phyloP scores from a whole-genome alignment of 2,888 invertebrate genomes.

The Orthonevra nobilis region DNA sequence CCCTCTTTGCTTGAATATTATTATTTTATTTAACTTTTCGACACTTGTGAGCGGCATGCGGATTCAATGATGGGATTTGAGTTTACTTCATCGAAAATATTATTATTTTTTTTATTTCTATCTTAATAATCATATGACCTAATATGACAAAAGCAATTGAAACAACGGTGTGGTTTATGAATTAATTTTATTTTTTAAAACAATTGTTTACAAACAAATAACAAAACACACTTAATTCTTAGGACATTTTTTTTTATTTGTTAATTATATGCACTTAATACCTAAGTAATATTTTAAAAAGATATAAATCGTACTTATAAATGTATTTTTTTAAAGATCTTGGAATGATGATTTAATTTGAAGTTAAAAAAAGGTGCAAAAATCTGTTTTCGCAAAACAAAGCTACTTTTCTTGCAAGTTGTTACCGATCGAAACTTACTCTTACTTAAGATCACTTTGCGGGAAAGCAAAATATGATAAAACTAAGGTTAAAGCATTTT shows the following conservation, averaged over 20 bases:
- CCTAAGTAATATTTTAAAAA: conserved; percentile 14
- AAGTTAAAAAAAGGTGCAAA: background rate
- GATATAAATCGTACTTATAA: too few relatives aligned
- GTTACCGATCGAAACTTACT: too few relatives aligned
- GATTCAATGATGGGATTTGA: conserved; percentile 61
- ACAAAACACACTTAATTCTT: conserved; percentile 40
- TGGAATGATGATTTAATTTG: background rate
- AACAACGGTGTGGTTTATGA: conserved; percentile 57
- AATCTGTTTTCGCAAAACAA: too few relatives aligned
- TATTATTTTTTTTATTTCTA: conserved; percentile 1
- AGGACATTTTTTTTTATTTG: conserved; percentile 14
- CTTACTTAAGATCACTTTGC: too few relatives aligned
- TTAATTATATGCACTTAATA: conserved; percentile 35
- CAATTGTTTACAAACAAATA: conserved; percentile 25
- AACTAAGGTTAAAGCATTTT: too few relatives aligned
- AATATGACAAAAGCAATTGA: conserved; percentile 32
- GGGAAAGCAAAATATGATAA: too few relatives aligned
- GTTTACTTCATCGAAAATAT: background rate
- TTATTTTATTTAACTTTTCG: conserved; percentile 1
- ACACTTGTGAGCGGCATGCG: conserved; percentile 16
- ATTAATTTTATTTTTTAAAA: conserved; percentile 48
- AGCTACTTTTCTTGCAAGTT: too few relatives aligned
- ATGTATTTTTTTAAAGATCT: too few relatives aligned
- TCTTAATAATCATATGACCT: too few relatives aligned
- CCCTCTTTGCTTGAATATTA: background rate